Evolutionary conservation across 2,888 invertebrate genomes (phyloP).

Genomic region (Rhamnusium bicolor): DNA sequence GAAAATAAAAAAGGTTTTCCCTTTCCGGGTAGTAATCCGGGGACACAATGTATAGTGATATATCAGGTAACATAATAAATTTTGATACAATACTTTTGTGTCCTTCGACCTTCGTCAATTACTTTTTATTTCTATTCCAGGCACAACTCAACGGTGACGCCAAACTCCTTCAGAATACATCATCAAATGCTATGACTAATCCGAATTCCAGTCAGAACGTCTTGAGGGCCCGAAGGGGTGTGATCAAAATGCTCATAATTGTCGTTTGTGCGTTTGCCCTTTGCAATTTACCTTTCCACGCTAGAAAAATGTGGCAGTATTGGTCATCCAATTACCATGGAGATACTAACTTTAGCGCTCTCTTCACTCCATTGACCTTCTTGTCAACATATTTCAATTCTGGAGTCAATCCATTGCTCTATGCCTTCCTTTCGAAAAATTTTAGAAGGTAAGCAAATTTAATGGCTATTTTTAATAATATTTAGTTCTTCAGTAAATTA

Average conservation of each 20-base stretch:
- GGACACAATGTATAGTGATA: too few relatives aligned
- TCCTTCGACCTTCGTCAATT: too few relatives aligned
- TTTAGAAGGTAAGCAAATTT: constrained; percentile 71
- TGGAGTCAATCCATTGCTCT: constrained; percentile 91
- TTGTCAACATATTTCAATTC: constrained; percentile 92
- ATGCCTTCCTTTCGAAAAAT: constrained; percentile 85
- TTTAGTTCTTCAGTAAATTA: too few relatives aligned
- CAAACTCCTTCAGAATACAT: constrained; percentile 52
- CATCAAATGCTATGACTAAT: constrained; percentile 68
- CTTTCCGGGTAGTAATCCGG: too few relatives aligned
- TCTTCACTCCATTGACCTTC: constrained; percentile 89
- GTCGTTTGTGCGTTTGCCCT: constrained; percentile 91
- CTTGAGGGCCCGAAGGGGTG: constrained; percentile 85
- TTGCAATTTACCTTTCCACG: constrained; percentile 92
- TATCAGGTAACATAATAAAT: too few relatives aligned
- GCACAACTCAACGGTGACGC: constrained; percentile 51
- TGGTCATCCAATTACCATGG: constrained; percentile 77
- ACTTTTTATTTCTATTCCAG: constrained; percentile 31
- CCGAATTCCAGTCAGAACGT: constrained; percentile 84
- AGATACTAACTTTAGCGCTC: constrained; percentile 82
- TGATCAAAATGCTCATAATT: constrained; percentile 90
- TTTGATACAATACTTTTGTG: too few relatives aligned
- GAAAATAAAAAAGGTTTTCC: too few relatives aligned
- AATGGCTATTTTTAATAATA: too few relatives aligned
- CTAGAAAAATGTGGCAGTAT: constrained; percentile 90